These are phyloP conservation scores for Musca domestica DNA, from an alignment of 1,140 invertebrate species.

Conservation along the genomic window DNA sequence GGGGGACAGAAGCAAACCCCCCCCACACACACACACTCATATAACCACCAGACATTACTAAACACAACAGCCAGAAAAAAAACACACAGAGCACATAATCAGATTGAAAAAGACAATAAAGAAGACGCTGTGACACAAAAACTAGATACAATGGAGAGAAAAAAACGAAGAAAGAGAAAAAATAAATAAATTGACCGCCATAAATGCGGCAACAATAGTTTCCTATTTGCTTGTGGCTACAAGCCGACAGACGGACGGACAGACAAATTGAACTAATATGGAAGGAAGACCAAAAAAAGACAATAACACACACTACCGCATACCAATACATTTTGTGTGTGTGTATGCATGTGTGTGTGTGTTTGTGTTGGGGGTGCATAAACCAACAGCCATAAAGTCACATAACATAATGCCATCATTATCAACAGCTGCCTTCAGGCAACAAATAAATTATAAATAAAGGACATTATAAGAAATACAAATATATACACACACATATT, in stretches of 20 bases:
- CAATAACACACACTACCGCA: background rate
- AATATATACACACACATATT: background rate
- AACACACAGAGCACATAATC: too few species aligned
- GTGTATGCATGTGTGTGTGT: background rate
- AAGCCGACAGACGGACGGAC: background rate
- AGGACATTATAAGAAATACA: too few species aligned
- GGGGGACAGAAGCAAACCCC: too few species aligned
- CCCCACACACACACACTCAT: too few species aligned
- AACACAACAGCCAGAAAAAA: too few species aligned
- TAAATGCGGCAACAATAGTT: background rate
- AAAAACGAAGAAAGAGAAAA: too few species aligned
- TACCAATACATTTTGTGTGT: slow-evolving; percentile 8
- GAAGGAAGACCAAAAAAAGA: background rate
- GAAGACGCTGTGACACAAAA: too few species aligned
- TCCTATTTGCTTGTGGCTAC: background rate
- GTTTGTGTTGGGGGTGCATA: too few species aligned
- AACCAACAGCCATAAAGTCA: background rate
- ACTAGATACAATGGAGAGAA: too few species aligned
- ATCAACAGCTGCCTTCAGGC: slow-evolving; percentile 17
- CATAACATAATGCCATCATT: slow-evolving; percentile 16
- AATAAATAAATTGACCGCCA: background rate
- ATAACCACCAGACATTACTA: too few species aligned
- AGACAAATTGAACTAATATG: background rate
- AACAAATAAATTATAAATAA: background rate
- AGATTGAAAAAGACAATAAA: too few species aligned